Conservation (phyloP, 2,113 vertebrate genomes). For the Osmerus eperlanus region DNA sequence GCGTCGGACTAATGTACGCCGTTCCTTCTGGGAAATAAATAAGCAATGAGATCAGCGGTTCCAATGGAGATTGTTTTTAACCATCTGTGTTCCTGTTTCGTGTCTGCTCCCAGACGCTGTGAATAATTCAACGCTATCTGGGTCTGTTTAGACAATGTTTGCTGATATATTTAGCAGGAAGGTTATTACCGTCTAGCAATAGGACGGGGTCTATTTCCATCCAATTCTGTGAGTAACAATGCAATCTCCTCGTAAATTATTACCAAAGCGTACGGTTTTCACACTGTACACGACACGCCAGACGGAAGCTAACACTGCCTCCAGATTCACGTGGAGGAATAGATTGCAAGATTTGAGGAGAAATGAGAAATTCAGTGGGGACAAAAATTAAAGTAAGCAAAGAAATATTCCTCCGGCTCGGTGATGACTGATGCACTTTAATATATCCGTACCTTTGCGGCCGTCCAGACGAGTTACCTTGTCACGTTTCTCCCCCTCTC, state of each 20-base stretch:
- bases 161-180: conserved; percentile 44
- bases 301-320: too few relatives aligned
- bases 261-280: conserved; percentile 13
- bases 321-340: too few relatives aligned
- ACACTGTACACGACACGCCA: too few relatives aligned
- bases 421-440: too few relatives aligned
- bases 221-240: conserved; percentile 47
- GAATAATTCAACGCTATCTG: conserved; percentile 57
- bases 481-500: too few relatives aligned
- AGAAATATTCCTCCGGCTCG: too few relatives aligned
- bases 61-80: conserved; percentile 5
- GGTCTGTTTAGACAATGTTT: conserved; percentile 30
- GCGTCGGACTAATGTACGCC: not conserved
- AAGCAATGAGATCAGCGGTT: not conserved
- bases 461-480: too few relatives aligned
- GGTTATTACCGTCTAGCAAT: conserved; percentile 55
- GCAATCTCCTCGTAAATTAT: conserved; percentile 53
- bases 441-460: too few relatives aligned
- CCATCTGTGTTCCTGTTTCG: conserved; percentile 21
- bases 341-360: too few relatives aligned
- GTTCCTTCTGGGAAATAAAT: conserved; percentile 16
- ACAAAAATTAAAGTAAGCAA: too few relatives aligned
- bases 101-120: conserved; percentile 29
- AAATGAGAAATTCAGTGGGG: too few relatives aligned
- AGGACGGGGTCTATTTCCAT: conserved; percentile 44